Evolutionary conservation across 2,888 invertebrate species (phyloP).

Genomic region (Ophion ellenae): DNA sequence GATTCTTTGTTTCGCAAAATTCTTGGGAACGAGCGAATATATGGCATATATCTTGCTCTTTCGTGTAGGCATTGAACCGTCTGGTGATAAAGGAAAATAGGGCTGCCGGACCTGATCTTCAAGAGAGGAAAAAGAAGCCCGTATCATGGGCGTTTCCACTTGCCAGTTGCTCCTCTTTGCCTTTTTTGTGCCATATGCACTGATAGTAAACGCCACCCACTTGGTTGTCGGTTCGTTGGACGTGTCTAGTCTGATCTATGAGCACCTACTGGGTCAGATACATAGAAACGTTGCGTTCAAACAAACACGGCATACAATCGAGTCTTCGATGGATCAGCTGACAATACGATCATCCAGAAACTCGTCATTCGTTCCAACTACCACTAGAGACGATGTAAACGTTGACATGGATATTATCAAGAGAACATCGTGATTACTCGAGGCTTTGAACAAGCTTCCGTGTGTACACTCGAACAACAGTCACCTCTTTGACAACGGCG

Average conservation of each 20-base stretch:
- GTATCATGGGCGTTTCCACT: slow-evolving; percentile 14
- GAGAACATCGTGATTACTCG: not conserved
- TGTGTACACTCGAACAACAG: not conserved
- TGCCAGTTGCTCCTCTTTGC: slow-evolving; percentile 67
- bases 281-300: not conserved
- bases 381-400: not conserved
- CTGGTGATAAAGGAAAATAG: slow-evolving; percentile 69
- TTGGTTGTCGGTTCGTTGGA: slow-evolving; percentile 73
- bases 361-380: slow-evolving; percentile 10
- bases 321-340: slow-evolving; percentile 3
- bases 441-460: not conserved
- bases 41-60: slow-evolving; percentile 30
- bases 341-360: slow-evolving; percentile 60
- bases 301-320: not conserved
- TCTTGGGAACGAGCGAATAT: slow-evolving; percentile 42
- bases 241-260: slow-evolving; percentile 61
- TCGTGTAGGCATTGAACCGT: slow-evolving; percentile 60
- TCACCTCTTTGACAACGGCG: not conserved
- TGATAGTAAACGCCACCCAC: slow-evolving; percentile 72
- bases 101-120: slow-evolving; percentile 57
- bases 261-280: slow-evolving; percentile 28
- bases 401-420: not conserved
- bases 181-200: slow-evolving; percentile 67
- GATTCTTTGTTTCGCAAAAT: slow-evolving; percentile 24
- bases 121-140: slow-evolving; percentile 10